These are phyloP conservation scores for Sander lucioperca DNA, from an alignment of 2,113 vertebrate genomes.

Conservation along the genomic window DNA sequence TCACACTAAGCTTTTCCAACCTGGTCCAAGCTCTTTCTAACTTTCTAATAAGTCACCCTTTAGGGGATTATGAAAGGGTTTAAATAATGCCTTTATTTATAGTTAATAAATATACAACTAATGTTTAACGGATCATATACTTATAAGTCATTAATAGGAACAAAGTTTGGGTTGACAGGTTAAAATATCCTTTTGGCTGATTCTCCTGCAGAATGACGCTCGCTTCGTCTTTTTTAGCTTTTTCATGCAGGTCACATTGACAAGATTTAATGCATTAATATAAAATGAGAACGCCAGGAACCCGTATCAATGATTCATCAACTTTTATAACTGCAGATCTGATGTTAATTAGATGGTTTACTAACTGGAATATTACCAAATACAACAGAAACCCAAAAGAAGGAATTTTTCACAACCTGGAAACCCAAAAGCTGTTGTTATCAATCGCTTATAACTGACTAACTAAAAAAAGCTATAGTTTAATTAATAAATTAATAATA, in stretches of 20 bases:
- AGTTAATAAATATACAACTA: background rate
- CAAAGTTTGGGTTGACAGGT: background rate
- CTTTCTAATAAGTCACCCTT: background rate
- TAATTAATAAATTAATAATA: background rate
- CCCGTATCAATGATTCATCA: background rate
- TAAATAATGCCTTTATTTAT: background rate
- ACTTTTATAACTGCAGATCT: background rate
- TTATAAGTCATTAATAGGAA: background rate
- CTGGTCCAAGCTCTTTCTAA: background rate
- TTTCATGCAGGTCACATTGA: background rate
- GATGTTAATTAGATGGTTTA: background rate
- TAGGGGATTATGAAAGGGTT: background rate
- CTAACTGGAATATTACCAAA: background rate
- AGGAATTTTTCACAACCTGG: background rate
- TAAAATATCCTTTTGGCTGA: background rate
- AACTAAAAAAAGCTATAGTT: background rate
- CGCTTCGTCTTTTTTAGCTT: background rate
- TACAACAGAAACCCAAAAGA: background rate
- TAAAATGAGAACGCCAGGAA: background rate
- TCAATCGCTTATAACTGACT: background rate
- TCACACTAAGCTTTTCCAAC: background rate
- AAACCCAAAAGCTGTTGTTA: background rate
- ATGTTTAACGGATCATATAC: background rate
- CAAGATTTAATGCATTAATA: background rate
- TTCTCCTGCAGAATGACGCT: background rate